Evolutionary conservation across 2,888 invertebrate genomes (phyloP).

Genomic region (Drosophila kokeensis): DNA sequence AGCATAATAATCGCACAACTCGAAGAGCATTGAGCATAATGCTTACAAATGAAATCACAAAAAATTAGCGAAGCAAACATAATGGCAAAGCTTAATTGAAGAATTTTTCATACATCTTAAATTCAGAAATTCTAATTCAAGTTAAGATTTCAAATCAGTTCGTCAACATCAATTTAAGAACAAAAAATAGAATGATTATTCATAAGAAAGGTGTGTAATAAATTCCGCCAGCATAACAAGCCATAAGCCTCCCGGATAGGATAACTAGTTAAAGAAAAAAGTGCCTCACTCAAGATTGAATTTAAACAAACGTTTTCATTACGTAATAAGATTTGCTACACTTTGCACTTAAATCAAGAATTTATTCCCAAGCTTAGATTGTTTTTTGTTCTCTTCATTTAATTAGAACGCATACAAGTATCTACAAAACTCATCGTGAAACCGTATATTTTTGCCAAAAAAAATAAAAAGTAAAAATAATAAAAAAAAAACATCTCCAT

Average conservation of each 20-base stretch:
- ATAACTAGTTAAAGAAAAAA: not conserved
- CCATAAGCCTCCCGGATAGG: not conserved
- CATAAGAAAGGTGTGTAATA: no score
- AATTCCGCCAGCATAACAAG: no score
- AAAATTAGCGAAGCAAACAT: not conserved
- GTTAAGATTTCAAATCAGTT: not conserved
- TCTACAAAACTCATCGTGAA: slow-evolving; percentile 10
- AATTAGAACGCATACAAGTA: slow-evolving; percentile 45
- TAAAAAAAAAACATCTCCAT: slow-evolving; percentile 43
- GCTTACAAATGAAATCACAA: not conserved
- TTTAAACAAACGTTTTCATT: not conserved
- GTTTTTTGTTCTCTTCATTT: not conserved
- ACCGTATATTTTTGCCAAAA: slow-evolving; percentile 25
- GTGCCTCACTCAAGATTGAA: not conserved
- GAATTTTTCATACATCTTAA: not conserved
- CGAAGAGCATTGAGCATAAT: not conserved
- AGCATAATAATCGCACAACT: slow-evolving; percentile 1
- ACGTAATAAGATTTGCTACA: not conserved
- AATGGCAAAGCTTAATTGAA: not conserved
- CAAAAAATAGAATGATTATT: no score
- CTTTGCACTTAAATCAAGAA: not conserved
- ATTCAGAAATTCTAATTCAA: not conserved
- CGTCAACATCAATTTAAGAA: not conserved
- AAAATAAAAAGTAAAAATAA: slow-evolving; percentile 3
- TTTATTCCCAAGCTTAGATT: not conserved